phyloP scores from a whole-genome alignment of 2,113 vertebrate species.

The Syrmaticus mikado region DNA sequence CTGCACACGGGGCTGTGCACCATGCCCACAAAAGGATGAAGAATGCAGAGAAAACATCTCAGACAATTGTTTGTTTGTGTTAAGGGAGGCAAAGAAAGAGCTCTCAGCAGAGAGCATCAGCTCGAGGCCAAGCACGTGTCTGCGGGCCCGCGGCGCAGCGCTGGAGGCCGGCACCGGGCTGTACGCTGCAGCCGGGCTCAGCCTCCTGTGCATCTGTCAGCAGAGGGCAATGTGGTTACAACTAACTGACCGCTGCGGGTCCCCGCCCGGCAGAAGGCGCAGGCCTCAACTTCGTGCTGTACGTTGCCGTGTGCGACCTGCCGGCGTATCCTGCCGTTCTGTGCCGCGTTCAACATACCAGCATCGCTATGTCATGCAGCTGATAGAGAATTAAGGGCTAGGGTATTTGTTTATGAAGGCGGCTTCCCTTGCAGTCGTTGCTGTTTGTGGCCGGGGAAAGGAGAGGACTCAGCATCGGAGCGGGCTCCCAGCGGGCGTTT shows the following conservation, averaged over 20 bases:
- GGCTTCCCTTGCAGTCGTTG: slow-evolving; percentile 43
- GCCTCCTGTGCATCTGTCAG: slow-evolving; percentile 42
- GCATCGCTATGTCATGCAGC: slow-evolving; percentile 36
- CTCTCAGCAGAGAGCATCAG: background rate
- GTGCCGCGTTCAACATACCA: slow-evolving; percentile 46
- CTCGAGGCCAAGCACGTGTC: background rate
- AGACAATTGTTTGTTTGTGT: slow-evolving; percentile 19
- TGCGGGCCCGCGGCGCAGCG: background rate
- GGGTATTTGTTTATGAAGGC: slow-evolving; percentile 47
- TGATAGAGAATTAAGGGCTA: slow-evolving; percentile 59
- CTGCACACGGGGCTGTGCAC: background rate
- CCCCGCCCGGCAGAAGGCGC: slow-evolving; percentile 48
- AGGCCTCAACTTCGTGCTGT: slow-evolving; percentile 24
- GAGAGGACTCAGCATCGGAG: slow-evolving; percentile 11
- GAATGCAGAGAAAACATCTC: slow-evolving; percentile 43
- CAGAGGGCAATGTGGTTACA: slow-evolving; percentile 71
- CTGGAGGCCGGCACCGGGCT: background rate
- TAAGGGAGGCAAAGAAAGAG: background rate
- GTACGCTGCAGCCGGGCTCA: background rate
- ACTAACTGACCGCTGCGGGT: background rate
- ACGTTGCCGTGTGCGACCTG: slow-evolving; percentile 41
- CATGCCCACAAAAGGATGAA: slow-evolving; percentile 38
- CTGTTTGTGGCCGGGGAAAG: slow-evolving; percentile 48
- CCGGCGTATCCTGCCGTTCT: slow-evolving; percentile 50
- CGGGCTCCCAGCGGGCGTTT: slow-evolving; percentile 65